Percentiles rank a stretch among this genome's conserved stretches.
Evolutionary conservation across 2,797 vertebrate genomes (phyloP).

Genomic region (Stomatorhinus walkeri): DNA sequence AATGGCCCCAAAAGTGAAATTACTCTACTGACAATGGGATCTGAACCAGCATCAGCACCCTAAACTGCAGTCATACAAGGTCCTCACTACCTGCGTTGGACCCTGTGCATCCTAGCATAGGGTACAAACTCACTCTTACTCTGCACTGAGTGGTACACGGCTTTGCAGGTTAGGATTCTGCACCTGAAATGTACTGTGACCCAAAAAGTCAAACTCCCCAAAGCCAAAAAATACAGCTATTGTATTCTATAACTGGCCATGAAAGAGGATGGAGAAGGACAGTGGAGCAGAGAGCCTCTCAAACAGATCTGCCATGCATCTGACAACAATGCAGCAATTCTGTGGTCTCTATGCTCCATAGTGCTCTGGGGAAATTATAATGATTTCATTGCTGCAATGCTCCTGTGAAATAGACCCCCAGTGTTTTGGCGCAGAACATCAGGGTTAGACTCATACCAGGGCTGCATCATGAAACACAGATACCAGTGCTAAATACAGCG

Average conservation of each 20-base stretch:
- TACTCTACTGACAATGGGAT: background rate
- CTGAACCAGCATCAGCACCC: background rate
- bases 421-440: background rate
- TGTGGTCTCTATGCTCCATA: background rate
- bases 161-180: background rate
- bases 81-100: background rate
- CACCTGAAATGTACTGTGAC: background rate
- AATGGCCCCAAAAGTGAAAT: background rate
- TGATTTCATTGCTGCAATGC: background rate
- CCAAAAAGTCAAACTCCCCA: background rate
- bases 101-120: background rate
- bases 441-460: background rate
- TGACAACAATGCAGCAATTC: background rate
- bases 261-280: background rate
- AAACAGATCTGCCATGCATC: background rate
- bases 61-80: background rate
- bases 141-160: background rate
- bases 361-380: background rate
- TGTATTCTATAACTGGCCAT: background rate
- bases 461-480: background rate
- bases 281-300: background rate
- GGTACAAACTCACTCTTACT: background rate
- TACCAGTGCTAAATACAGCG: background rate
- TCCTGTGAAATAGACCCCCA: background rate
- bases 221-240: background rate